phyloP scores from a whole-genome alignment of 2,888 invertebrate genomes.

The Troides helena region DNA sequence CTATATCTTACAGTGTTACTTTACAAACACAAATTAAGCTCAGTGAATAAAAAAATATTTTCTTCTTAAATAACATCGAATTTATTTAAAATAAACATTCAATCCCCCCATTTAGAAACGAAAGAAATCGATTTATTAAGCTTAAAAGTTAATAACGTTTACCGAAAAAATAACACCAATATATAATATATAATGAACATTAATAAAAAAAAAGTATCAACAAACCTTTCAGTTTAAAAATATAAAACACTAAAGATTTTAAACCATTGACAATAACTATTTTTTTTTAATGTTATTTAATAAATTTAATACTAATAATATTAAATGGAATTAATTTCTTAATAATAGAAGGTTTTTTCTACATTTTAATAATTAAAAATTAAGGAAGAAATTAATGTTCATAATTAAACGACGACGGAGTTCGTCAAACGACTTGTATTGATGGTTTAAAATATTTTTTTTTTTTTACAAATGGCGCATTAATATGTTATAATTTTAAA shows the following conservation, averaged over 20 bases:
- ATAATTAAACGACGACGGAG: neutral
- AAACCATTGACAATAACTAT: conserved; percentile 7
- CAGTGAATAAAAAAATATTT: conserved; percentile 68
- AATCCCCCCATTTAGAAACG: conserved; percentile 36
- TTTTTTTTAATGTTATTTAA: conserved; percentile 4
- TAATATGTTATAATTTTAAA: neutral
- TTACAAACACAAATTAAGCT: conserved; percentile 61
- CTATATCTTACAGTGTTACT: conserved; percentile 68
- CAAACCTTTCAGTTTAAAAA: conserved; percentile 18
- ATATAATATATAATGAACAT: conserved; percentile 22
- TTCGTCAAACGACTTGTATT: neutral
- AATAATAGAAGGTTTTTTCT: neutral
- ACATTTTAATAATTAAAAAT: neutral
- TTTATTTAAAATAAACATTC: conserved; percentile 49
- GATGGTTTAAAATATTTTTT: too few species aligned
- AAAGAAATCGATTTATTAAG: conserved; percentile 35
- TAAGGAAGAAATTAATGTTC: neutral
- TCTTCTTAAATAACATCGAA: conserved; percentile 59
- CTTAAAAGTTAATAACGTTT: conserved; percentile 20
- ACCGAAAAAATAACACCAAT: conserved; percentile 14
- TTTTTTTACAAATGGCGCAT: neutral
- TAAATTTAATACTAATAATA: conserved; percentile 2
- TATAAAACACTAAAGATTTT: conserved; percentile 2
- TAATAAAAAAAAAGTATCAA: conserved; percentile 27
- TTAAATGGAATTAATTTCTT: neutral